Evolutionary conservation across 2,888 invertebrate genomes (phyloP).

Genomic region (Spodoptera picta): DNA sequence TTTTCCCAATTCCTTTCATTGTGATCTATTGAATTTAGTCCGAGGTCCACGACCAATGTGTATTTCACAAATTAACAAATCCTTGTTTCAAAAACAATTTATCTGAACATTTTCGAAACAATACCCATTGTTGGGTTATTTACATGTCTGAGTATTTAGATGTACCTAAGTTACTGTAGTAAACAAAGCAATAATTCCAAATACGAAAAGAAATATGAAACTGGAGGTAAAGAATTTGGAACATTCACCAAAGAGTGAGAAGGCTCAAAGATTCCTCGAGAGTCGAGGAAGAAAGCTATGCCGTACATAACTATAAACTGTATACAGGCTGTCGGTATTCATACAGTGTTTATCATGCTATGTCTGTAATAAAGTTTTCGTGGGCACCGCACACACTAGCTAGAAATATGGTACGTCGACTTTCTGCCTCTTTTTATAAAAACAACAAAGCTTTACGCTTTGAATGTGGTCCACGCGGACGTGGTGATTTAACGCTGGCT

Average conservation of each 20-base stretch:
- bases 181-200: slow-evolving; percentile 38
- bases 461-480: slow-evolving; percentile 51
- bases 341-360: slow-evolving; percentile 51
- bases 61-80: slow-evolving; percentile 4
- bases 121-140: slow-evolving; percentile 1
- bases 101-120: neutral
- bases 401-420: slow-evolving; percentile 52
- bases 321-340: slow-evolving; percentile 27
- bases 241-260: slow-evolving; percentile 38
- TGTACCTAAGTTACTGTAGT: slow-evolving; percentile 7
- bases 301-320: slow-evolving; percentile 28
- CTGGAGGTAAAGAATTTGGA: slow-evolving; percentile 28
- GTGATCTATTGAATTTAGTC: slow-evolving; percentile 16
- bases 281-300: slow-evolving; percentile 39
- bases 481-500: slow-evolving; percentile 52
- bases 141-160: slow-evolving; percentile 4
- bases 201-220: slow-evolving; percentile 38
- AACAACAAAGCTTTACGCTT: slow-evolving; percentile 55
- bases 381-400: slow-evolving; percentile 45
- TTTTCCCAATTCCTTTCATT: slow-evolving; percentile 26
- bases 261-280: slow-evolving; percentile 40
- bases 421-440: slow-evolving; percentile 53
- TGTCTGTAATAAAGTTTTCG: slow-evolving; percentile 58
- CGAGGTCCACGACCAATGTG: slow-evolving; percentile 9
- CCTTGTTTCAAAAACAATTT: neutral